Evolutionary conservation across 2,797 vertebrate species (phyloP).

Genomic region (Carduelis carduelis): DNA sequence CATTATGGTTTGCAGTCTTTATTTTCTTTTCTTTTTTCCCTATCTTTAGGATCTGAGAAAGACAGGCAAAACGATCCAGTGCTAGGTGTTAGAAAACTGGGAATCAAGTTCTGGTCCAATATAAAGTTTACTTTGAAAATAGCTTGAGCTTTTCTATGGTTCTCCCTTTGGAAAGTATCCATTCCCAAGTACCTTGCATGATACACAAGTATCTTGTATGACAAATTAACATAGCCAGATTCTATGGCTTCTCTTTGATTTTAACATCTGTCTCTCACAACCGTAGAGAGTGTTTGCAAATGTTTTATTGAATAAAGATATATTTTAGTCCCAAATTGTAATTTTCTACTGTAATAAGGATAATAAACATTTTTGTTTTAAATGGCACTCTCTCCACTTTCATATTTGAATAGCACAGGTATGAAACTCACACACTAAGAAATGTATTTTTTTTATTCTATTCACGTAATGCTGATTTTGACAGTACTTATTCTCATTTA

Average conservation of each 20-base stretch:
- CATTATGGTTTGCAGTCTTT: neutral
- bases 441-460: neutral
- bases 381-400: neutral
- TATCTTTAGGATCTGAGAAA: neutral
- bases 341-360: neutral
- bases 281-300: neutral
- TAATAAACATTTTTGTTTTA: neutral
- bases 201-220: neutral
- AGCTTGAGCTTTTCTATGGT: neutral
- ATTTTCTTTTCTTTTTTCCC: neutral
- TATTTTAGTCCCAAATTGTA: neutral
- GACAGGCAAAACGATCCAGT: neutral
- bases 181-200: neutral
- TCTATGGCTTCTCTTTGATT: neutral
- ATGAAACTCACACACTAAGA: neutral
- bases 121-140: neutral
- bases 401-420: neutral
- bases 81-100: neutral
- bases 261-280: neutral
- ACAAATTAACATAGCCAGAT: neutral
- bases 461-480: neutral
- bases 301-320: neutral
- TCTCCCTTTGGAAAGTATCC: neutral
- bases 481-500: neutral
- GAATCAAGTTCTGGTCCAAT: neutral